These are phyloP conservation scores for Formica selysi DNA, from an alignment of 1,140 invertebrate species.

Conservation along the genomic window DNA sequence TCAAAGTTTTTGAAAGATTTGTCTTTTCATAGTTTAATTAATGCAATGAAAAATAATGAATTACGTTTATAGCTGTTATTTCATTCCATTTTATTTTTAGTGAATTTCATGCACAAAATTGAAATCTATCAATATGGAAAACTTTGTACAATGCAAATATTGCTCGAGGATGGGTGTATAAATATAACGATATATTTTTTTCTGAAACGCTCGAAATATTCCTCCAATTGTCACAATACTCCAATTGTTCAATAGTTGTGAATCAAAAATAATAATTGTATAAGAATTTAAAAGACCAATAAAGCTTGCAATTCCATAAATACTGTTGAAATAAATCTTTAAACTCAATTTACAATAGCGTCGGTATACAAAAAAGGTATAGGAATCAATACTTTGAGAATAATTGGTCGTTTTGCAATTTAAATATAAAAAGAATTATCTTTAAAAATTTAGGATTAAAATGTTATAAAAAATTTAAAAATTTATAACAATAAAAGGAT, in stretches of 20 bases:
- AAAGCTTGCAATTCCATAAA: not conserved
- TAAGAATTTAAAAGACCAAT: not conserved
- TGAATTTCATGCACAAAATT: not conserved
- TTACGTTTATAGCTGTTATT: not conserved
- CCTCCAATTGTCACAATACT: not conserved
- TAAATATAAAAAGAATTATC: constrained; percentile 1
- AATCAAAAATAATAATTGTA: not conserved
- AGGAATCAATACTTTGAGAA: not conserved
- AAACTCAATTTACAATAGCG: not conserved
- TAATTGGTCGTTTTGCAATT: not conserved
- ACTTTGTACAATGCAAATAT: not conserved
- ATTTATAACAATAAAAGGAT: not conserved
- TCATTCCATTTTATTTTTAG: not conserved
- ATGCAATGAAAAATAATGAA: not conserved
- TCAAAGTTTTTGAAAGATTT: no score
- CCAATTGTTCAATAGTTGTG: not conserved
- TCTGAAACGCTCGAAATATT: not conserved
- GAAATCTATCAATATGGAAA: not conserved
- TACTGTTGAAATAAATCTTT: not conserved
- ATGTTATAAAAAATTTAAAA: not conserved
- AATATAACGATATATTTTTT: not conserved
- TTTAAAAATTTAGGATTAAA: not conserved
- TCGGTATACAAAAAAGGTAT: not conserved
- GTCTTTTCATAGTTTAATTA: no score
- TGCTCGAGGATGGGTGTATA: not conserved